These are phyloP conservation scores for Egretta garzetta DNA, from an alignment of 2,113 vertebrate species.

Conservation along the genomic window DNA sequence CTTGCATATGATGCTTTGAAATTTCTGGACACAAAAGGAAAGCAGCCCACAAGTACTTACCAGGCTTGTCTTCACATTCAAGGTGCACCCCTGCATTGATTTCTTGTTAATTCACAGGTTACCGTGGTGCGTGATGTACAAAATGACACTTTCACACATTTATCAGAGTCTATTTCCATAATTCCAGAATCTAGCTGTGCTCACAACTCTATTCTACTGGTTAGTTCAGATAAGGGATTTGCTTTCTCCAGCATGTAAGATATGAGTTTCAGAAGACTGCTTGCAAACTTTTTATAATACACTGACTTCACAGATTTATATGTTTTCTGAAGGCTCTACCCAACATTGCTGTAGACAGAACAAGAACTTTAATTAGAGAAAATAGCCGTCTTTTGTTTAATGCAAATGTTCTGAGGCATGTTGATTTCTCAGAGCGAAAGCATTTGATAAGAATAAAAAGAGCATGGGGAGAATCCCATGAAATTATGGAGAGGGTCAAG, in stretches of 20 bases:
- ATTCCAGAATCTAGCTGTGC: background rate
- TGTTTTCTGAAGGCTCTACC: background rate
- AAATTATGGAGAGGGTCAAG: slow-evolving; percentile 21
- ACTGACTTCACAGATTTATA: background rate
- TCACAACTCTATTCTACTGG: background rate
- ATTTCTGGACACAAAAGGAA: background rate
- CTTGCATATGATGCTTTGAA: background rate
- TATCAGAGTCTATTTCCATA: background rate
- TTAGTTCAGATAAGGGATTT: background rate
- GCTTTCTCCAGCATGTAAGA: background rate
- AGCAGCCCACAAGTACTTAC: background rate
- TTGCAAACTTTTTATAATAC: background rate
- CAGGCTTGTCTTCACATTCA: background rate
- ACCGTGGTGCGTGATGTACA: background rate
- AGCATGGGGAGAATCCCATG: slow-evolving; percentile 18
- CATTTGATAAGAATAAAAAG: slow-evolving; percentile 44
- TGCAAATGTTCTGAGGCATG: slow-evolving; percentile 2
- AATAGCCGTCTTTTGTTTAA: slow-evolving; percentile 48
- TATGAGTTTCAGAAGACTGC: background rate
- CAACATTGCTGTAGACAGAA: background rate
- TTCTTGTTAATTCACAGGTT: background rate
- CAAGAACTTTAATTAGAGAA: slow-evolving; percentile 11
- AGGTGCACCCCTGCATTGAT: background rate
- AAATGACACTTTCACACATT: background rate
- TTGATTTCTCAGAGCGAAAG: slow-evolving; percentile 46